Conservation (phyloP, 64 coral and sea anemone species). For the Montipora cactus region DNA sequence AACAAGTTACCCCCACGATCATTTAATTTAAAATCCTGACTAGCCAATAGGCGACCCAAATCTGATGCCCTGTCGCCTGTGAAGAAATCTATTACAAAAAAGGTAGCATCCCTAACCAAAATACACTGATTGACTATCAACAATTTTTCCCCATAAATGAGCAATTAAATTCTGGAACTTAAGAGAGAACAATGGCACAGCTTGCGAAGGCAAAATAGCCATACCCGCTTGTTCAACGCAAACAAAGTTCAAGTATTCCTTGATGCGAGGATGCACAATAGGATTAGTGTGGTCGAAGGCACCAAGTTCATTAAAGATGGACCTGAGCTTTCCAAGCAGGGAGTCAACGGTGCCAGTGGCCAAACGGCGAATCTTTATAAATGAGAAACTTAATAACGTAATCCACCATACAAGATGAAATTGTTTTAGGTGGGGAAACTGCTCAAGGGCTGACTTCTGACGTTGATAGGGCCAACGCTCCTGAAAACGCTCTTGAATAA, state of each 20-base stretch:
- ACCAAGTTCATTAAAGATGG: no score
- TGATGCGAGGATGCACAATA: not conserved
- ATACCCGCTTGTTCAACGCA: not conserved
- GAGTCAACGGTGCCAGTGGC: no score
- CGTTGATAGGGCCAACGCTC: slow-evolving; percentile 7
- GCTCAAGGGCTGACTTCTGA: no score
- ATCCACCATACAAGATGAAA: no score
- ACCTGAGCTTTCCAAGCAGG: no score
- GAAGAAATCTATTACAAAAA: slow-evolving; percentile 61
- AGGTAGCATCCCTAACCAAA: slow-evolving; percentile 35
- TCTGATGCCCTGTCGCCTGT: slow-evolving; percentile 51
- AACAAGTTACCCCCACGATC: slow-evolving; percentile 44
- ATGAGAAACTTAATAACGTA: no score
- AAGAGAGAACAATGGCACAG: slow-evolving; percentile 29
- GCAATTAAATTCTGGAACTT: slow-evolving; percentile 22
- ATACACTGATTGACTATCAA: slow-evolving; percentile 18
- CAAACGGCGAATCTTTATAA: no score
- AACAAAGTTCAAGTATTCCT: slow-evolving; percentile 10
- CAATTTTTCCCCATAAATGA: not conserved
- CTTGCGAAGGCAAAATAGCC: slow-evolving; percentile 24
- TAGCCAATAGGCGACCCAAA: slow-evolving; percentile 47
- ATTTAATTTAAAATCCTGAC: slow-evolving; percentile 45
- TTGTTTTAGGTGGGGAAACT: no score
- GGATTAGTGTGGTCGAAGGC: no score
- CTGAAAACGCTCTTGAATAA: slow-evolving; percentile 6